Evolutionary conservation across 1,140 invertebrate genomes (phyloP), one percentile per base, ranked within the genome.

Genomic region (Chrysoperla carnea): DNA sequence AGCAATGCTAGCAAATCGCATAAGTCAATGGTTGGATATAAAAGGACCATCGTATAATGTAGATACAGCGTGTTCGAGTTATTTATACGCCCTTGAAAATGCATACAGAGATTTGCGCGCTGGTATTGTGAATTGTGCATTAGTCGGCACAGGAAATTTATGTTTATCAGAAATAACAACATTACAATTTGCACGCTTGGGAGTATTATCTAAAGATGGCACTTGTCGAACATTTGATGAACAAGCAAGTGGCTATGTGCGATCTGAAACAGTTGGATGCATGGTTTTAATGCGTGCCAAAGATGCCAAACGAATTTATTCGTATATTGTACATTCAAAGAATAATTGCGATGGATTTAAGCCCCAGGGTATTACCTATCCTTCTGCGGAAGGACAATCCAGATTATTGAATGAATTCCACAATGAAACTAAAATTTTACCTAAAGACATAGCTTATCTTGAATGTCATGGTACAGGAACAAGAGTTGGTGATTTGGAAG

Each of bases 391-490:
- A 13, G 69, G 85, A 40, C 92, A 97, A 60, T 76, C 78, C 45
- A 61, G 68, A 39, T 64, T 97, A 1, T 59, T 96, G 0, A 60
- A 70, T 14, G 82, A 93, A 52, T 84, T 93, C 50, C 96, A 96
- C 56, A 60, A 74, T n/a, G 87, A 94, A 52, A 81, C 83, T 48
- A 70, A 73, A 17, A 53, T 95, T 4, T 64, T 77, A 40, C 86
- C 88, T 0, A 66, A 57, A 3, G 59, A 58, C 5, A 61, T 97
- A 9, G 73, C 73, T 23, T 97, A 80, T 54, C 66, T 97, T n/a
- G 93, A 98, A 62, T 85, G 87, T 40, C 91, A 97, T 58, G 90
- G 90, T 37, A 95, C 91, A 15, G 78, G 73, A 37, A 80, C 87
- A 1, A 67, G 64, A 50, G 77, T 81, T 1, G 82, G 82, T 15